Percentiles rank a stretch among this genome's conserved stretches.
Evolutionary conservation across 2,888 invertebrate species (phyloP).

Genomic region (Shargacucullia verbasci): DNA sequence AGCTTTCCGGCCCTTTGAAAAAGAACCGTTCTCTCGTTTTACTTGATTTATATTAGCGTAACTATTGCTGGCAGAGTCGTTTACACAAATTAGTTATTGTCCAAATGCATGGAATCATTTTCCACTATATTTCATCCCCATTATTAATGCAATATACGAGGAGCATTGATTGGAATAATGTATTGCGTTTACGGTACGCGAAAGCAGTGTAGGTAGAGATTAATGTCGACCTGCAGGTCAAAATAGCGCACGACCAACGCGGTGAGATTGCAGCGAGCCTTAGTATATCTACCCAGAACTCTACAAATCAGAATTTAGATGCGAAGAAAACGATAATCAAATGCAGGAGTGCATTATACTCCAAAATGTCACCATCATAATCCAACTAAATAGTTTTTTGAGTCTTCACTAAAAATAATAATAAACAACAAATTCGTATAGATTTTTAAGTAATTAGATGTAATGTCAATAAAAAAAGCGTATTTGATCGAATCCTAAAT

Average conservation of each 20-base stretch:
- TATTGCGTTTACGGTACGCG: slow-evolving; percentile 57
- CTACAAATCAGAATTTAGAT: slow-evolving; percentile 7
- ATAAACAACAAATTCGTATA: too few species aligned
- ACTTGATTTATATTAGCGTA: slow-evolving; percentile 41
- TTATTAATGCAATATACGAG: slow-evolving; percentile 34
- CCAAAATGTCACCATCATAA: too few species aligned
- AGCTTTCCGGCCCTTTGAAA: slow-evolving; percentile 66
- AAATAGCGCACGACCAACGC: slow-evolving; percentile 60
- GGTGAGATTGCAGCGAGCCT: slow-evolving; percentile 61
- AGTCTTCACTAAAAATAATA: too few species aligned
- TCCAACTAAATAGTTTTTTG: too few species aligned
- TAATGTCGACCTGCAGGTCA: slow-evolving; percentile 64
- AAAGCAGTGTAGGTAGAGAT: slow-evolving; percentile 65
- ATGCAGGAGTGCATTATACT: too few species aligned
- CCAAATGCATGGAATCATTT: slow-evolving; percentile 23
- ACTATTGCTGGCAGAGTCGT: slow-evolving; percentile 15
- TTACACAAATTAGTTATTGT: slow-evolving; percentile 30
- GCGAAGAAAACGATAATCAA: too few species aligned
- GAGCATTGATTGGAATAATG: slow-evolving; percentile 44
- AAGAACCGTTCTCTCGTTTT: slow-evolving; percentile 61
- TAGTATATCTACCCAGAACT: slow-evolving; percentile 52
- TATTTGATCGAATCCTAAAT: too few species aligned
- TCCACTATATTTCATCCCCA: slow-evolving; percentile 5
- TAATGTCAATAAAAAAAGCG: too few species aligned
- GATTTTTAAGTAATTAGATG: too few species aligned